Conservation (phyloP, 2,113 vertebrate species). For the Phylloscopus trochiloides region DNA sequence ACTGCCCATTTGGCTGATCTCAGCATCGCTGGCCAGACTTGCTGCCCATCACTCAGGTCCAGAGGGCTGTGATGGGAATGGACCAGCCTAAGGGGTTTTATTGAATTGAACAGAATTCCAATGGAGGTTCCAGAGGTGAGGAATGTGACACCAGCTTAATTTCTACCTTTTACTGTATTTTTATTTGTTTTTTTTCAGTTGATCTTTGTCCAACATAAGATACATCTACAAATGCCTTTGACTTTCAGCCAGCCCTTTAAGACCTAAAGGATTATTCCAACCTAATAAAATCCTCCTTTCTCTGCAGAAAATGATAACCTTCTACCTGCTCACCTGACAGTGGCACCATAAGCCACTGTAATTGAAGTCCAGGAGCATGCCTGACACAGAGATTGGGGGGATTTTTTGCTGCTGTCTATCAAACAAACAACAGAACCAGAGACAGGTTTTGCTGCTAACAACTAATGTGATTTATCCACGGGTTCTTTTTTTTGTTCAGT, state of each 20-base stretch:
- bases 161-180: neutral
- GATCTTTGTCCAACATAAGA: neutral
- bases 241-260: neutral
- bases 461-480: neutral
- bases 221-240: neutral
- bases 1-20: neutral
- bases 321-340: neutral
- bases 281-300: neutral
- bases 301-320: neutral
- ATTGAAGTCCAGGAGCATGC: neutral
- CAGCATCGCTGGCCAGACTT: neutral
- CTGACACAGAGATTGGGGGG: accelerated
- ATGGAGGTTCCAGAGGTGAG: neutral
- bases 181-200: neutral
- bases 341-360: neutral
- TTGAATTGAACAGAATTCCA: neutral
- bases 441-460: neutral
- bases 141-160: neutral
- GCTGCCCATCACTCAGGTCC: accelerated
- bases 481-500: neutral
- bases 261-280: neutral
- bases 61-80: neutral
- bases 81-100: neutral
- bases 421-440: neutral
- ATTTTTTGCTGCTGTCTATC: neutral